Conservation (phyloP, 1,140 invertebrate species). For the Drosophila kepulauana region DNA sequence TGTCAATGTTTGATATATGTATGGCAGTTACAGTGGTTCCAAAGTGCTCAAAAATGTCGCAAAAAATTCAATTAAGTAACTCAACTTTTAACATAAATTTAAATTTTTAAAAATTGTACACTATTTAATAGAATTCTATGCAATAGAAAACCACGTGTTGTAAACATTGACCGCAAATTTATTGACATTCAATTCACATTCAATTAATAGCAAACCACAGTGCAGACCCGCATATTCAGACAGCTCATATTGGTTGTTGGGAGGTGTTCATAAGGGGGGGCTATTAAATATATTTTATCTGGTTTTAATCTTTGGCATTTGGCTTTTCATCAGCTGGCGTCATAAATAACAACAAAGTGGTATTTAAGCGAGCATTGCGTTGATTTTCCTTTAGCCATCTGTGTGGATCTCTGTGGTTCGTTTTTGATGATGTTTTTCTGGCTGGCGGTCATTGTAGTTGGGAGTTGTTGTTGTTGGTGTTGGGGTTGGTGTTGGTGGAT, state of each 20-base stretch:
- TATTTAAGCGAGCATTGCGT: conserved; percentile 69
- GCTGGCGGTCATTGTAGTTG: conserved; percentile 16
- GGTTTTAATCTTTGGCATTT: conserved; percentile 80
- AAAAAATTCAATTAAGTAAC: not conserved
- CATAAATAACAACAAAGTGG: conserved; percentile 83
- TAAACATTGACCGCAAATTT: not conserved
- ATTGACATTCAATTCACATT: not conserved
- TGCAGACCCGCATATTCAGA: conserved; percentile 1
- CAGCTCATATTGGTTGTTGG: conserved; percentile 29
- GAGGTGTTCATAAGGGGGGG: conserved; percentile 45
- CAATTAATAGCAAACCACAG: conserved; percentile 1
- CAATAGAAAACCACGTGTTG: too few species aligned
- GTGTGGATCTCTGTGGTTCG: not conserved
- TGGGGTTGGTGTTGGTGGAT: conserved; percentile 22
- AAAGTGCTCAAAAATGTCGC: not conserved
- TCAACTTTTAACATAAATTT: too few species aligned
- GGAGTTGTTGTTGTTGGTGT: conserved; percentile 1
- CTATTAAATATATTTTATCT: conserved; percentile 83
- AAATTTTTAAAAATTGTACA: too few species aligned
- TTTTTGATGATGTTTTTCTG: conserved; percentile 20
- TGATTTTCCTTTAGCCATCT: conserved; percentile 27
- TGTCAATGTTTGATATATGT: conserved; percentile 68
- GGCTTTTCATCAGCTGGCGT: conserved; percentile 78
- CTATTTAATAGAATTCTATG: too few species aligned
- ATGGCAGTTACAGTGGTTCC: conserved; percentile 42